Evolutionary conservation across 2,797 vertebrate species (phyloP).

Genomic region (Phrynocephalus guinanensis): DNA sequence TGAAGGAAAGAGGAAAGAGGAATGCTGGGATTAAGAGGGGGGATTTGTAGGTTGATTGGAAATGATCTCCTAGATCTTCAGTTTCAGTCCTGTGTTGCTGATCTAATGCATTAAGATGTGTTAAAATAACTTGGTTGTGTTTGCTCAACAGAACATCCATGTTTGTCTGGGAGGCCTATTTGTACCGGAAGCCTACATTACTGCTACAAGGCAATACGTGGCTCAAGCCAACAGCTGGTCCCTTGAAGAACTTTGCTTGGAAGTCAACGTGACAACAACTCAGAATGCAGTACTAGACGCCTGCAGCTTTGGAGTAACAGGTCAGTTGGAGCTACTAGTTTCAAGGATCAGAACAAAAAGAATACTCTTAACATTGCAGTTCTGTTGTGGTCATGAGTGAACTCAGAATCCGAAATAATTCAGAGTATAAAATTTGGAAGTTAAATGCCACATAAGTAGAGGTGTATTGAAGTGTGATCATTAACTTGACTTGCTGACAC

Average conservation of each 20-base stretch:
- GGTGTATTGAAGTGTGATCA: neutral
- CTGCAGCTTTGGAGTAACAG: conserved; percentile 98
- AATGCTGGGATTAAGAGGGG: too few relatives aligned
- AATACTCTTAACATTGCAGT: neutral
- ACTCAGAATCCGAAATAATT: neutral
- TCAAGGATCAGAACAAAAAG: neutral
- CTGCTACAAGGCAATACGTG: conserved; percentile 95
- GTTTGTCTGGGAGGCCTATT: conserved; percentile 95
- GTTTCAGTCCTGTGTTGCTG: neutral
- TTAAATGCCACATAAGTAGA: neutral
- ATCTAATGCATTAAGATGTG: neutral
- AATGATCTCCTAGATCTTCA: neutral
- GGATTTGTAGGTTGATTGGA: neutral
- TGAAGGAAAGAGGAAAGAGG: too few relatives aligned
- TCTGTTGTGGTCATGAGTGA: neutral
- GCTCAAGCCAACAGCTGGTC: conserved; percentile 99
- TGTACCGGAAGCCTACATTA: conserved; percentile 97
- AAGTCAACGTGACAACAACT: conserved; percentile 92
- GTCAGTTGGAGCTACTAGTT: conserved; percentile 70
- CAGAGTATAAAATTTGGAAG: neutral
- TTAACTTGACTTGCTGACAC: neutral
- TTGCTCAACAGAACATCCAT: conserved; percentile 88
- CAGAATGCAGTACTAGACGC: conserved; percentile 91
- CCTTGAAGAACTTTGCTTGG: conserved; percentile 94
- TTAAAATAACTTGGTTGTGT: neutral